A percentile compares a stretch with the other conserved stretches of the same genome.
phyloP scores from a whole-genome alignment of 2,113 vertebrate genomes.

The Paramormyrops kingsleyae region DNA sequence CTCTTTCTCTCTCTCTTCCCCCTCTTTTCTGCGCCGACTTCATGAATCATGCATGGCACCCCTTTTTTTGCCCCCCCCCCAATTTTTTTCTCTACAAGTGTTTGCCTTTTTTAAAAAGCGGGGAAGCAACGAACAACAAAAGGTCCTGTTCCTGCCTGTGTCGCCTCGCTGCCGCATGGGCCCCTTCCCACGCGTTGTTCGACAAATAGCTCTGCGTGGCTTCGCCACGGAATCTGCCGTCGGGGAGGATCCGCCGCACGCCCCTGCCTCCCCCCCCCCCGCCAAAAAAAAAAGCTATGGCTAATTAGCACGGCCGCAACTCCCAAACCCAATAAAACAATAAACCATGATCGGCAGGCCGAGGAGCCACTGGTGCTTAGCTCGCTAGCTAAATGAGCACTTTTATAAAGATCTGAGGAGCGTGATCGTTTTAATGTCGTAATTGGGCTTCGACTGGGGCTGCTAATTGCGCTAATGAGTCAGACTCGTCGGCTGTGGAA shows the following conservation, averaged over 20 bases:
- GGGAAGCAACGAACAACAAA: constrained; percentile 42
- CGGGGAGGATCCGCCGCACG: constrained; percentile 12
- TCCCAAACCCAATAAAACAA: constrained; percentile 47
- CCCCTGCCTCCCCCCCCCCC: neutral
- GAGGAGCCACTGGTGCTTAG: constrained; percentile 10
- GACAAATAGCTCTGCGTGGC: constrained; percentile 62
- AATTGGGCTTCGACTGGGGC: constrained; percentile 45
- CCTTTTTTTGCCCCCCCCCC: constrained; percentile 32
- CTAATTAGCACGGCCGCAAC: constrained; percentile 53
- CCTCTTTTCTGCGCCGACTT: constrained; percentile 59
- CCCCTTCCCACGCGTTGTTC: constrained; percentile 54
- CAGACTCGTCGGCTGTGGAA: constrained; percentile 53
- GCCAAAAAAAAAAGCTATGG: constrained; percentile 28
- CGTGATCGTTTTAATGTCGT: constrained; percentile 51
- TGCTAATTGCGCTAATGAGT: constrained; percentile 60
- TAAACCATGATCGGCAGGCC: constrained; percentile 29
- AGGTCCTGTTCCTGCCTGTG: constrained; percentile 43
- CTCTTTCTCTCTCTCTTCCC: constrained; percentile 47
- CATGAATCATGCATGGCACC: constrained; percentile 72
- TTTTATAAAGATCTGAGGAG: constrained; percentile 40
- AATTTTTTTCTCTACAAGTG: constrained; percentile 27
- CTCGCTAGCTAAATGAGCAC: constrained; percentile 54
- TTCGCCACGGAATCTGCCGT: constrained; percentile 31
- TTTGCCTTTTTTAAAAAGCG: constrained; percentile 24
- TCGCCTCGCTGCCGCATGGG: constrained; percentile 42